phyloP scores from a whole-genome alignment of 2,888 invertebrate species.

The Polymixis flavicincta region DNA sequence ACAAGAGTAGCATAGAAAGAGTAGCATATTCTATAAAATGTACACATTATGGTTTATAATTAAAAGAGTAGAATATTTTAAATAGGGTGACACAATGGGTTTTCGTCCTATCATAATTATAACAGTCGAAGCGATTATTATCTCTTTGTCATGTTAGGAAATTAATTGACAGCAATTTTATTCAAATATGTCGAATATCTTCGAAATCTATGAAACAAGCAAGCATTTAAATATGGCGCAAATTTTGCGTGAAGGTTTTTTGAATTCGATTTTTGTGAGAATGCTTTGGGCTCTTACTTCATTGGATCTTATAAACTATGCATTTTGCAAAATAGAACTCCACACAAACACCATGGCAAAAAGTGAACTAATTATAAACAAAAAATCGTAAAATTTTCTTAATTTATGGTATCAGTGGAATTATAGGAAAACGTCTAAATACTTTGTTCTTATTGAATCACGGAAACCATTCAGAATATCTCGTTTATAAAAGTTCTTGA shows the following conservation, averaged over 20 bases:
- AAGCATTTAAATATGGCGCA: background rate
- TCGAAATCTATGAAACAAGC: background rate
- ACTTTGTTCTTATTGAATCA: conserved; percentile 54
- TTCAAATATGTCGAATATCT: conserved; percentile 12
- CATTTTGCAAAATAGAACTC: background rate
- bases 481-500: too few relatives aligned
- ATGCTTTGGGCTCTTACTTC: conserved; percentile 9
- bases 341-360: too few relatives aligned
- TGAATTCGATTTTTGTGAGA: background rate
- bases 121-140: too few relatives aligned
- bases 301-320: background rate
- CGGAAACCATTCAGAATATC: conserved; percentile 30
- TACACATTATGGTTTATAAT: too few relatives aligned
- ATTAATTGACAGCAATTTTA: conserved; percentile 10
- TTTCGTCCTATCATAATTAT: too few relatives aligned
- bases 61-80: too few relatives aligned
- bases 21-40: too few relatives aligned
- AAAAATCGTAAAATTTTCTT: background rate
- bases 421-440: conserved; percentile 41
- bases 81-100: too few relatives aligned
- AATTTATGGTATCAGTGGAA: background rate
- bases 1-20: too few relatives aligned
- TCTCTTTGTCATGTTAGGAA: too few relatives aligned
- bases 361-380: conserved; percentile 9
- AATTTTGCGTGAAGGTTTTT: background rate